A percentile compares a stretch with the other conserved stretches of the same genome.
These are phyloP conservation scores for Burhinus oedicnemus DNA, from an alignment of 2,113 vertebrate species.

Conservation along the genomic window DNA sequence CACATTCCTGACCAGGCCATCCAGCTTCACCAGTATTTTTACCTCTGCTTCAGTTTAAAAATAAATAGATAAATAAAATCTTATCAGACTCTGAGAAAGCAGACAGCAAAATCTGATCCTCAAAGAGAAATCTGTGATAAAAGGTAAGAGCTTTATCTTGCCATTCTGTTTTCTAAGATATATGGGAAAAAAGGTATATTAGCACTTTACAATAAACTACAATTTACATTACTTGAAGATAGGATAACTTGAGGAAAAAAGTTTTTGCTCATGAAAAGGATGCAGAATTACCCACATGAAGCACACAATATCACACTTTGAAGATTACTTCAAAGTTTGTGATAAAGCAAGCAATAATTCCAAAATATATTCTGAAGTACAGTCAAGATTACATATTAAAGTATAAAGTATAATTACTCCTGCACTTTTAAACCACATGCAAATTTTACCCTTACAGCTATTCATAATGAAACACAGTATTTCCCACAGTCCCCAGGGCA, in stretches of 20 bases:
- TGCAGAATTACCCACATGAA: slow-evolving; percentile 35
- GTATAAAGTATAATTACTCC: slow-evolving; percentile 33
- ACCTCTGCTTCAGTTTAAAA: not conserved
- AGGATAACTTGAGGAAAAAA: not conserved
- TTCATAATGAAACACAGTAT: slow-evolving; percentile 28
- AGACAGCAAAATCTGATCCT: not conserved
- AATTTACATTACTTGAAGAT: not conserved
- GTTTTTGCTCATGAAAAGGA: not conserved
- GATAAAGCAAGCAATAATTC: slow-evolving; percentile 40
- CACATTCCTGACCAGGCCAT: not conserved
- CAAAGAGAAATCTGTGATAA: not conserved
- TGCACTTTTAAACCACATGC: slow-evolving; percentile 50
- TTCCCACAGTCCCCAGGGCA: slow-evolving; percentile 48
- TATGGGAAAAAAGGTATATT: not conserved
- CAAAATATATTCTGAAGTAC: not conserved
- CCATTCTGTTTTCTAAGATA: not conserved
- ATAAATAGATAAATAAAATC: not conserved
- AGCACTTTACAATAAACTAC: not conserved
- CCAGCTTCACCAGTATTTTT: not conserved
- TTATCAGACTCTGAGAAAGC: not conserved
- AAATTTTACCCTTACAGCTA: slow-evolving; percentile 60
- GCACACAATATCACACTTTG: not conserved
- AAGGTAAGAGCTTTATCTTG: not conserved
- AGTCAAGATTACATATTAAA: slow-evolving; percentile 43
- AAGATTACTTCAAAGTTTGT: slow-evolving; percentile 39